A percentile compares a stretch with the other conserved stretches of the same genome.
Evolutionary conservation across 2,888 invertebrate species (phyloP).

Genomic region (Patella caerulea): DNA sequence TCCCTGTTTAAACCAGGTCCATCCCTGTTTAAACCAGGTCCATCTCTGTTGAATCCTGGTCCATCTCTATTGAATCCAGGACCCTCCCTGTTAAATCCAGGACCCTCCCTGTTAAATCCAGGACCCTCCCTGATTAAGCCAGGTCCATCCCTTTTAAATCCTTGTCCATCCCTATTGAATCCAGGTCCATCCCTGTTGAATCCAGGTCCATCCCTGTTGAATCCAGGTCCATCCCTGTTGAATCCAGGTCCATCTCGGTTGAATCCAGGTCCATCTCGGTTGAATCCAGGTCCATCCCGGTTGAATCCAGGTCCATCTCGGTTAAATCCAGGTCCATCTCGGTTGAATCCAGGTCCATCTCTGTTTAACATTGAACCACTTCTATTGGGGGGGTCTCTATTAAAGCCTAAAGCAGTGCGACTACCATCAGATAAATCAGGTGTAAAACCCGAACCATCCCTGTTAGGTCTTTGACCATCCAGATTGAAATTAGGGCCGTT

Average conservation of each 20-base stretch:
- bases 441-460: constrained; percentile 6
- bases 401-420: not conserved
- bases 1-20: not conserved
- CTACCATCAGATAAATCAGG: not conserved
- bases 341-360: not conserved
- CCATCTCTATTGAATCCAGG: not conserved
- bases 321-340: constrained; percentile 4
- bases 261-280: not conserved
- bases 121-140: not conserved
- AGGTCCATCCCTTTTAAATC: not conserved
- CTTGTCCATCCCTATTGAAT: not conserved
- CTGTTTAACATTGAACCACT: not conserved
- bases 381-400: not conserved
- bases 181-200: not conserved
- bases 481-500: constrained; percentile 1
- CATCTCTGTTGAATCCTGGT: not conserved
- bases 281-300: not conserved
- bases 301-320: not conserved
- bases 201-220: not conserved
- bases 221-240: not conserved
- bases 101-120: constrained; percentile 17
- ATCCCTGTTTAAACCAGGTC: not conserved
- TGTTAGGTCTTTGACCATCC: not conserved
- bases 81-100: not conserved
- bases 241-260: not conserved